Conservation (phyloP, 2,888 invertebrate species). For the Rotaria macrura region DNA sequence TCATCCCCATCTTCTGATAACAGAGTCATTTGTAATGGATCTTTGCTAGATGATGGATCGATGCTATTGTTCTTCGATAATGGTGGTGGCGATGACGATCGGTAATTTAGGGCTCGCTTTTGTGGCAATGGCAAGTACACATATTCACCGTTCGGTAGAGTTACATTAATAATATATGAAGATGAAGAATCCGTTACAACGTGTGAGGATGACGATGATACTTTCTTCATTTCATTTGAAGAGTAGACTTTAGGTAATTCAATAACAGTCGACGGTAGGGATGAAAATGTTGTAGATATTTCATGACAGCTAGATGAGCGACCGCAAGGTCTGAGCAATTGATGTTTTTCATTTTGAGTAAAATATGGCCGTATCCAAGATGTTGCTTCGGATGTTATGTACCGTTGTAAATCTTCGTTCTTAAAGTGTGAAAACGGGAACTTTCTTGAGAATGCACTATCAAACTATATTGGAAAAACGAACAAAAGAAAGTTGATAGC, state of each 20-base stretch:
- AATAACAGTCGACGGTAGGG: background rate
- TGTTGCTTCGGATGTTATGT: background rate
- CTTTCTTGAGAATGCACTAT: background rate
- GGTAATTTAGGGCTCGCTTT: background rate
- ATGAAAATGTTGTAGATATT: background rate
- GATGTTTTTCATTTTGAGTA: background rate
- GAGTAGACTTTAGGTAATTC: background rate
- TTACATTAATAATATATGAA: background rate
- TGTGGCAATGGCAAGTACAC: background rate
- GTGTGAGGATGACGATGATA: background rate
- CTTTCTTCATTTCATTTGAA: background rate
- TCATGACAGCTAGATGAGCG: background rate
- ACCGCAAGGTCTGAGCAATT: background rate
- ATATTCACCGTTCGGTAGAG: background rate
- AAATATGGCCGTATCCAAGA: background rate
- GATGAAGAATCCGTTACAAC: background rate
- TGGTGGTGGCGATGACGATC: no score
- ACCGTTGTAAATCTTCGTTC: background rate
- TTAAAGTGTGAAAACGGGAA: background rate
- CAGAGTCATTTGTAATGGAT: background rate
- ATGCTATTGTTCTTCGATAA: background rate
- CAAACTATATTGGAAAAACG: background rate
- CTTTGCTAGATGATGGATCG: background rate
- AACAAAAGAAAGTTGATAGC: background rate
- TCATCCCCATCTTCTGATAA: background rate